Base-by-base conservation (phyloP, 2,797 vertebrate species). In the Lepilemur septentrionalis region DNA sequence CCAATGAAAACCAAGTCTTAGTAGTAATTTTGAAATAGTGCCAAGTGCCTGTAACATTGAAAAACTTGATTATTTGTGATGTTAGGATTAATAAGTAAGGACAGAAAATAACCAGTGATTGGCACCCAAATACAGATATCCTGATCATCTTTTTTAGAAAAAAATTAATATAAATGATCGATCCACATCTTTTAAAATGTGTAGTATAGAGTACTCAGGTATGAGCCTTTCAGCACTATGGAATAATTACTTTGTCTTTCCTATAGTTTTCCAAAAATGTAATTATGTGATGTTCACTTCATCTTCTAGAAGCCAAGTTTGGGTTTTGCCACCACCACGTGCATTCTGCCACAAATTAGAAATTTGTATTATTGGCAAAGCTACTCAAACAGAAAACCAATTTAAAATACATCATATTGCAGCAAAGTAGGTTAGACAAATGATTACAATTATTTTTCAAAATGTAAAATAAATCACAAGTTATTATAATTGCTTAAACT, bases 301-400 rank as follows among this genome's bases (percentile, higher is more conserved):
- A 25, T 70, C 23, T 63, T 75, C 57, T 38, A 30, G 38, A 78
- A 89, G n/a, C 50, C 76, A 95, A n/a, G 28, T 20, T 22, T 94
- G 57, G 35, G 46, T 50, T 81, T 65, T 82, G n/a, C 18, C 4
- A 46, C 35, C 10, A 18, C 14, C 8, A 22, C 7, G 32, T 20
- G 52, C 35, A 50, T 84, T 83, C 46, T 88, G 25, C 78, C 28
- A 86, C 55, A 89, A 85, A 86, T 82, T 52, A 92, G 22, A 92
- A 96, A 43, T 70, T 14, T 89, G 5, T 25, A 72, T 41, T 52
- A 43, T 63, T 95, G 80, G 38, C 48, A 96, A 96, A 92, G 48
- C 63, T 69, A 32, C 35, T 83, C 32, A 79, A 63, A 83, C 67
- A 87, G 8, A 90, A 94, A 92, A 14, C 30, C 38, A 38, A 79